Evolutionary conservation across 2,888 invertebrate species (phyloP), one percentile per base, ranked within the genome.

Genomic region (Eucriotettix oculatus): DNA sequence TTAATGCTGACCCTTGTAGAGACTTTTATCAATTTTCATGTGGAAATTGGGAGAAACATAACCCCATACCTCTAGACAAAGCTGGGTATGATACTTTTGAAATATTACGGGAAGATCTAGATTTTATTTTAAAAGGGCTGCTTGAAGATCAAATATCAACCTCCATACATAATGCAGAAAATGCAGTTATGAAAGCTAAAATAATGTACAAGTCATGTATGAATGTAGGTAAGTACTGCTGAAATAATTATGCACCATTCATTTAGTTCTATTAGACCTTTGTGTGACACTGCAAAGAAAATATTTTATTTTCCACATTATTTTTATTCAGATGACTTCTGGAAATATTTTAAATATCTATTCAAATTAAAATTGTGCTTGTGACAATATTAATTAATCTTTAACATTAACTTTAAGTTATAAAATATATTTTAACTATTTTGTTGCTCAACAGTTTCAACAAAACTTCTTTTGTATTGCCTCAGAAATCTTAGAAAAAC

Each of bases 21-120:
- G 90, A 91, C 70, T 91, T 91, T 70, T 91, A 90, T 70, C 84
- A 87, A 68, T 92, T 84, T 68, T 86, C 91, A 0, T 92, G 86
- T 70, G 92, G 92, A 1, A 90, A 90, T 68, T 93, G 92, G 92
- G 82, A 85, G 43, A 80, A 82, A 58, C 77, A 84, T 53, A 89
- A 93, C 73, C 87, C 90, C 0, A 90, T 94, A 68, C 94, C 94
- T 2, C 85, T 88, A 58, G 93, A 93, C 68, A 88, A 90, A 73
- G 85, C 89, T 10, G 85, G 87, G 9, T 93, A 88, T 72, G 92
- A 92, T 67, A 93, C 90, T 0, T 94, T 94, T 71, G 91, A 91
- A 75, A 88, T 90, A 79, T 75, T 94, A 10, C 79, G 90, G 66
- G 90, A 92, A 75, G 88, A 87, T 66, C 74, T 90, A 56, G 87